Conservation (phyloP, 2,888 invertebrate species). For the Fragum fragum region DNA sequence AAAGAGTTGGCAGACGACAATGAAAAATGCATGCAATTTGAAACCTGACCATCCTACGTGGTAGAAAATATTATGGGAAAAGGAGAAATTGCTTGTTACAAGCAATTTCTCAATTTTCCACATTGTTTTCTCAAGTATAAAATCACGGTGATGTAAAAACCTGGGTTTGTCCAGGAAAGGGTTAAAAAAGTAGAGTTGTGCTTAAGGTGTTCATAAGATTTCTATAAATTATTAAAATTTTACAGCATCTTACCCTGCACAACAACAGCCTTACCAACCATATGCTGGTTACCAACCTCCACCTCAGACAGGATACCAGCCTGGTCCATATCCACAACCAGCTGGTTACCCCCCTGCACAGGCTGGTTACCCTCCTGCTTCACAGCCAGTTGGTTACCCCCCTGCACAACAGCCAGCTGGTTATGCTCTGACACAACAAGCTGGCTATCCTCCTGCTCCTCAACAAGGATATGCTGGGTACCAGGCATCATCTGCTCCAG, state of each 20-base stretch:
- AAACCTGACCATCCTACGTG: too few species aligned
- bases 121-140: too few species aligned
- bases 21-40: too few species aligned
- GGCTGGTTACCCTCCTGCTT: slow-evolving; percentile 3
- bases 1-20: too few species aligned
- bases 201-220: too few species aligned
- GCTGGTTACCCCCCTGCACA: slow-evolving; percentile 16
- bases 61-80: too few species aligned
- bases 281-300: slow-evolving; percentile 12
- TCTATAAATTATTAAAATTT: too few species aligned
- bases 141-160: too few species aligned
- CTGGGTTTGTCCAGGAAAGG: too few species aligned
- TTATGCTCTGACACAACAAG: slow-evolving; percentile 9
- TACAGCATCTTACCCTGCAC: slow-evolving; percentile 13
- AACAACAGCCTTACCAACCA: background rate
- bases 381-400: slow-evolving; percentile 25
- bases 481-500: slow-evolving; percentile 27
- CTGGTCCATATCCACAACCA: background rate
- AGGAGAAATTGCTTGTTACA: too few species aligned
- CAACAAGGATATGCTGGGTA: slow-evolving; percentile 46
- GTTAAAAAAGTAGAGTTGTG: too few species aligned
- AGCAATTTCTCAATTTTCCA: too few species aligned
- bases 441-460: slow-evolving; percentile 36
- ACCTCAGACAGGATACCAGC: slow-evolving; percentile 21
- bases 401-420: slow-evolving; percentile 21